Base-by-base conservation (phyloP, 2,888 invertebrate species). In the Sphaerophoria rueppellii region DNA sequence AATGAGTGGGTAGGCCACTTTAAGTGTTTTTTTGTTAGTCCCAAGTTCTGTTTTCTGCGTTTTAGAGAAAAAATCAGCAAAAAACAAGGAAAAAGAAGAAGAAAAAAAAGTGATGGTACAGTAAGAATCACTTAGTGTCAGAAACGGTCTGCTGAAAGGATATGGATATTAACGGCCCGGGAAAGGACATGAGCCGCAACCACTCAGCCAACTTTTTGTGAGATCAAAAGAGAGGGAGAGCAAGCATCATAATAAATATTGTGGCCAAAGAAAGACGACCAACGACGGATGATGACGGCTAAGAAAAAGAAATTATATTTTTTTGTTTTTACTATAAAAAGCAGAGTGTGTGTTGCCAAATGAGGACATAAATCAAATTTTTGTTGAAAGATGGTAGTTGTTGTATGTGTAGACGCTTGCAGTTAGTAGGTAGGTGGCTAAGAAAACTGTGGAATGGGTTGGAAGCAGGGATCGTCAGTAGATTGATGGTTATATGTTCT, bases 121-220 rank as follows among this genome's bases (percentile, higher is more conserved):
- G 54, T 54, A 67, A 54, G 69, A 82, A 82, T 71, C 82, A 82
- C 82, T 82, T 82, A 78, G 69, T 63, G 82, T 78, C 77, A 73
- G 73, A 73, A 63, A 82, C 67, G 77, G 78, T 73, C 77, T 77
- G 73, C 50, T 37, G 67, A 67, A 54, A 67, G 69, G 77, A 67
- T 61, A 73, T 82, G 69, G 69, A 82, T 82, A 73, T 82, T 67
- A 67, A 77, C 78, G 58, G 16, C 14, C 52, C 52, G 14, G 16
- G 37, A 48, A 67, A 61, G 76, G 81, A 73, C 67, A 79, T 67
- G 72, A 72, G 58, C 58, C 58, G 61, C 60, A 40, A 65, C 50
- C 63, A 46, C 37, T 48, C 60, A 34, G 72, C 50, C 50, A 35
- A 43, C 54, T 9, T 4, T 24, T 24, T 24, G 24, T 24, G 24